phyloP scores from a whole-genome alignment of 2,888 invertebrate species.

The Aromia moschata region DNA sequence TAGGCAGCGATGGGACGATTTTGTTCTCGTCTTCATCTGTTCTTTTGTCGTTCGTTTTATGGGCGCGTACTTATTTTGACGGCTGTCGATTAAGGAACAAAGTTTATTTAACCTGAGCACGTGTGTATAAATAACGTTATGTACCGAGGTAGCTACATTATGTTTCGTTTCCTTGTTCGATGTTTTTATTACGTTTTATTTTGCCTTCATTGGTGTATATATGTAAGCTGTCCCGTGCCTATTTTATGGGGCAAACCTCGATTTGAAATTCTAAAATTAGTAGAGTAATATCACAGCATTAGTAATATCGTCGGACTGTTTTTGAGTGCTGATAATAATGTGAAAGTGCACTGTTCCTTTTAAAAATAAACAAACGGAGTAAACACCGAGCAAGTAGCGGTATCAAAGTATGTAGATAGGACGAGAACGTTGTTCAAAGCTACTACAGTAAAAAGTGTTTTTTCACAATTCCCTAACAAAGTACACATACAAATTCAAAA shows the following conservation, averaged over 20 bases:
- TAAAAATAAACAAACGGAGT: conserved; percentile 11
- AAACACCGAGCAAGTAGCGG: background rate
- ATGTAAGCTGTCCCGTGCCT: background rate
- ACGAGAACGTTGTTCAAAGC: no score
- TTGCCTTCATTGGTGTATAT: background rate
- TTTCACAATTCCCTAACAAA: no score
- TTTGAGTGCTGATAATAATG: conserved; percentile 17
- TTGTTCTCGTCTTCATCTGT: background rate
- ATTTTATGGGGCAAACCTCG: no score
- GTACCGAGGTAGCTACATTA: no score
- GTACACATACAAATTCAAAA: no score
- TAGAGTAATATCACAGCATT: background rate
- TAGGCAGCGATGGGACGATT: background rate
- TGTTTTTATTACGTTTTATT: conserved; percentile 1
- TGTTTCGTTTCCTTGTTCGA: background rate
- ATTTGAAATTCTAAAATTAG: conserved; percentile 6
- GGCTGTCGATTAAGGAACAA: background rate
- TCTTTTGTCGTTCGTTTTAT: conserved; percentile 1
- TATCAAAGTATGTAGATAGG: no score
- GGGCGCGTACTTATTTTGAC: background rate
- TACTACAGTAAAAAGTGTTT: no score
- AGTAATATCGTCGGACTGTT: no score
- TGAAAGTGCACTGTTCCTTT: conserved; percentile 21
- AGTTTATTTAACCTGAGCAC: conserved; percentile 11
- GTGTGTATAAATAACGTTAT: conserved; percentile 13